Base-by-base conservation (phyloP, 2,113 vertebrate species). In the Desmodus rotundus region DNA sequence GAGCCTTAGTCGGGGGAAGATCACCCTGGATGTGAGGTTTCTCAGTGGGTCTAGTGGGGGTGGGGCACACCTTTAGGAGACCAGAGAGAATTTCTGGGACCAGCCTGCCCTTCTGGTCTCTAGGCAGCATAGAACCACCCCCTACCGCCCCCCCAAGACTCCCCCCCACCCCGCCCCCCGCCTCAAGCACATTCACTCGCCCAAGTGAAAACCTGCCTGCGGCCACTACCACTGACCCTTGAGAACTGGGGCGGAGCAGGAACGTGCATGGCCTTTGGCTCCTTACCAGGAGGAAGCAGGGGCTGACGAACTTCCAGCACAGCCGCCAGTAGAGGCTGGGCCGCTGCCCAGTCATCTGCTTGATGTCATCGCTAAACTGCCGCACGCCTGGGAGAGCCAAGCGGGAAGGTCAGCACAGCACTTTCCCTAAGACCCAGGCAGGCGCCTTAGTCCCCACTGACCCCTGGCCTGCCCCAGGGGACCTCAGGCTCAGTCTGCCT, bases 261-360 rank as follows among this genome's bases (percentile, higher is more conserved):
- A 24, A 86, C 33, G 0, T 0, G 4, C 31, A 4, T 0, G 17
- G n/a, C 43, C 3, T 31, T 26, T 3, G 2, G 15, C 22, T 38
- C 58, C 98, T 98, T 97, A 99, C 99, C 99, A 99, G 97, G 16
- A 99, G 99, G 94, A 99, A 99, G 96, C 99, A 99, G 56, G 99
- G 99, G 74, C 99, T 99, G 94, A 99, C 99, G 96, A 99, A 99
- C 98, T 99, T 99, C 99, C 99, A 99, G 98, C 99, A 99, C 85
- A 99, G 97, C 87, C 99, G 98, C 99, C 99, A 99, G 98, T 99
- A 99, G 54, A 98, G 95, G 61, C 99, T 99, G 41, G 99, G 99
- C 67, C 99, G 98, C 91, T 98, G 98, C 22, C 99, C 99, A 17
- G 99, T 99, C 99, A 99, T 99, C 97, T 99, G 98, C 91, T 99